These are phyloP conservation scores for Pterocles orientalis DNA, from an alignment of 2,113 vertebrate species.

Conservation along the genomic window DNA sequence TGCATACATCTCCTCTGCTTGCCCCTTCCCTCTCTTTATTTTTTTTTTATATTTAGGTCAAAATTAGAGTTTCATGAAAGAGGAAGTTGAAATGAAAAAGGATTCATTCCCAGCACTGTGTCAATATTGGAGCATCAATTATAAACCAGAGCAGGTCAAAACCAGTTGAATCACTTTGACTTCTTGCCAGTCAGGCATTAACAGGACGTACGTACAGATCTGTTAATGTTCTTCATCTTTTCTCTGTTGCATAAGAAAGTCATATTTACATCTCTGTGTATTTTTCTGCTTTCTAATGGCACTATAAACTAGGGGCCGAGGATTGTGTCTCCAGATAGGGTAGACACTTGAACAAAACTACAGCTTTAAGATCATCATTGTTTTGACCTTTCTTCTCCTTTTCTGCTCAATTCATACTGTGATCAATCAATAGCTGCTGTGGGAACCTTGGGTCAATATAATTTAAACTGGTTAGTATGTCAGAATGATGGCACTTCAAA, in stretches of 20 bases:
- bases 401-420: conserved; percentile 14
- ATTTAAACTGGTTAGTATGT: conserved; percentile 43
- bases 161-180: not conserved
- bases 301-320: not conserved
- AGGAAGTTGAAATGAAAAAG: not conserved
- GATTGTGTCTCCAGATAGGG: not conserved
- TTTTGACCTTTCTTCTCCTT: conserved; percentile 36
- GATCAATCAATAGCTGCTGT: conserved; percentile 45
- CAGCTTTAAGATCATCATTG: conserved; percentile 27
- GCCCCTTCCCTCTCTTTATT: rapidly evolving
- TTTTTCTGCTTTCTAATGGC: not conserved
- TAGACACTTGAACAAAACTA: not conserved
- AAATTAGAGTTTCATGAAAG: not conserved
- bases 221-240: not conserved
- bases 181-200: not conserved
- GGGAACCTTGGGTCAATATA: conserved; percentile 20
- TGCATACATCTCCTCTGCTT: rapidly evolving
- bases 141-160: not conserved
- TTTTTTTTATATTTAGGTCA: not conserved
- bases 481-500: conserved; percentile 29
- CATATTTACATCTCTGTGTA: not conserved
- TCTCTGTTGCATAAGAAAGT: not conserved
- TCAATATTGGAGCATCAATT: not conserved
- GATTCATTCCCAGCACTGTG: not conserved
- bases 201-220: not conserved